A percentile compares a stretch with the other conserved stretches of the same genome.
These are phyloP conservation scores for Pyrocoelia pectoralis DNA, from an alignment of 2,888 invertebrate species.

Conservation along the genomic window DNA sequence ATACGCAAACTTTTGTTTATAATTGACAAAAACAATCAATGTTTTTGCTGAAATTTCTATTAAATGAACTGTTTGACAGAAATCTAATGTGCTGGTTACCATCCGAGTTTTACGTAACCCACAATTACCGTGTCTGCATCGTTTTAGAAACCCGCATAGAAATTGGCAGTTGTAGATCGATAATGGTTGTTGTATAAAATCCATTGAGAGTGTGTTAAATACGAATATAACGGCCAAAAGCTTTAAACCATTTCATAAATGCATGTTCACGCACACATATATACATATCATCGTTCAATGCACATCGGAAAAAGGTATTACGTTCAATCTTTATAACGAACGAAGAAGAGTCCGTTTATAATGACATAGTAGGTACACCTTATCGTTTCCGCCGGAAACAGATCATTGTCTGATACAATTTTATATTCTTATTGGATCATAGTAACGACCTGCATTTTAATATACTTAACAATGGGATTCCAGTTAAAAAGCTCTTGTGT, in stretches of 20 bases:
- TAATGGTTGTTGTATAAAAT: too few species aligned
- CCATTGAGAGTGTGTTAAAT: too few species aligned
- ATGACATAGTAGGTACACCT: constrained; percentile 50
- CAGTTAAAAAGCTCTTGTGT: constrained; percentile 6
- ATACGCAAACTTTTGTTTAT: too few species aligned
- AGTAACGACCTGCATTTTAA: constrained; percentile 32
- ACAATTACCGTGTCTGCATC: too few species aligned
- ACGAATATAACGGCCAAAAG: not conserved
- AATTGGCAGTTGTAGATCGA: too few species aligned
- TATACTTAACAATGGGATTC: constrained; percentile 32
- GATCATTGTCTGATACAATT: constrained; percentile 54
- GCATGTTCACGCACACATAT: constrained; percentile 7
- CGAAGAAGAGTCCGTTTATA: constrained; percentile 51
- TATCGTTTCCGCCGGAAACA: constrained; percentile 56
- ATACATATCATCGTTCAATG: not conserved
- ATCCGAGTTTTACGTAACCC: too few species aligned
- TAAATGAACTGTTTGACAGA: too few species aligned
- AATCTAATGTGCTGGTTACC: too few species aligned
- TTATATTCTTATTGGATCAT: constrained; percentile 37
- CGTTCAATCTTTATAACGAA: constrained; percentile 24
- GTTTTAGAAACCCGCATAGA: too few species aligned
- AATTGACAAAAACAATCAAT: too few species aligned
- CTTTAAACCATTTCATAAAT: not conserved
- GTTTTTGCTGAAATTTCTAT: too few species aligned
- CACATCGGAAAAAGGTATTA: constrained; percentile 16